Evolutionary conservation across 2,888 invertebrate species (phyloP).

Genomic region (Phortica okadai): DNA sequence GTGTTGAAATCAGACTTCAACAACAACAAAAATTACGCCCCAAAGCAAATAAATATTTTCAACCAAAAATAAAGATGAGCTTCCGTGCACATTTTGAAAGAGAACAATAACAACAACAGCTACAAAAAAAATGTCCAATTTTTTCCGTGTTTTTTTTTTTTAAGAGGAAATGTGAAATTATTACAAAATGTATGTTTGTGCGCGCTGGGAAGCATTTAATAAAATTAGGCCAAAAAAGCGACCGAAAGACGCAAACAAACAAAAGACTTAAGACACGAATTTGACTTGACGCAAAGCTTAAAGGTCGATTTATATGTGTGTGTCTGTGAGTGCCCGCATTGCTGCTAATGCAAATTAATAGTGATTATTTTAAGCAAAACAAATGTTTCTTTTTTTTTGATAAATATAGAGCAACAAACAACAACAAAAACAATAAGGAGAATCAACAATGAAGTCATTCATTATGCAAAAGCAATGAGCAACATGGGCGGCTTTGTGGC

Average conservation of each 20-base stretch:
- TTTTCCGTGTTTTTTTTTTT: slow-evolving; percentile 6
- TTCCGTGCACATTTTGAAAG: slow-evolving; percentile 36
- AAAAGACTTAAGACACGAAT: slow-evolving; percentile 60
- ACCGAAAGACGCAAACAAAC: slow-evolving; percentile 38
- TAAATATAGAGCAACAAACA: slow-evolving; percentile 14
- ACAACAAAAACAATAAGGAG: neutral
- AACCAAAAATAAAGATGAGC: neutral
- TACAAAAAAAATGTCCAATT: neutral
- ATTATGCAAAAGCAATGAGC: slow-evolving; percentile 50
- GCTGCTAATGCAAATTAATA: slow-evolving; percentile 52
- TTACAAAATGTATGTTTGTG: slow-evolving; percentile 48
- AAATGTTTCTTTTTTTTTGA: slow-evolving; percentile 7
- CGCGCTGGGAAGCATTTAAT: slow-evolving; percentile 44
- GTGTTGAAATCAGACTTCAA: slow-evolving; percentile 7
- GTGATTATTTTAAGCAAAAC: slow-evolving; percentile 42
- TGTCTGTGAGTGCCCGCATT: slow-evolving; percentile 41
- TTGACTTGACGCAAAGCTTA: slow-evolving; percentile 23
- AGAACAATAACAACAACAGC: slow-evolving; percentile 4
- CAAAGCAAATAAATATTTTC: neutral
- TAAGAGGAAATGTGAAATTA: slow-evolving; percentile 62
- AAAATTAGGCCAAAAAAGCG: slow-evolving; percentile 45
- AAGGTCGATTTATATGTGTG: neutral
- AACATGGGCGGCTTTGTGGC: neutral
- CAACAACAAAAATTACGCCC: slow-evolving; percentile 4
- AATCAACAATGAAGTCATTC: slow-evolving; percentile 43